Evolutionary conservation across 2,797 vertebrate genomes (phyloP).

Genomic region (Synanceia verrucosa): DNA sequence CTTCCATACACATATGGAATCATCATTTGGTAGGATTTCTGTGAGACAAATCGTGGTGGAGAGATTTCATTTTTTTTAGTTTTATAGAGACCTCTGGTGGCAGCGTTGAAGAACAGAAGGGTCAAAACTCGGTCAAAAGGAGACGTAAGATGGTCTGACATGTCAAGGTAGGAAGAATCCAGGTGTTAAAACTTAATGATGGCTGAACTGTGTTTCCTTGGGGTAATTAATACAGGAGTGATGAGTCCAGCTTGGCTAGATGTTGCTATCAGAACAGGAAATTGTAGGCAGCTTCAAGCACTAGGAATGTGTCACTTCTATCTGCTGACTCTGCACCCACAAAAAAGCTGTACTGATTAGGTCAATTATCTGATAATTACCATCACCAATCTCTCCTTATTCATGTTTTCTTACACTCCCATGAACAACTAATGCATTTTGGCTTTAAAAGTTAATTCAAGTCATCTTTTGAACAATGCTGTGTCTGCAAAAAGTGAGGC

Average conservation of each 20-base stretch:
- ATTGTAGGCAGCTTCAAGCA: neutral
- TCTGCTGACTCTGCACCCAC: neutral
- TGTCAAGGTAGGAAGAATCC: neutral
- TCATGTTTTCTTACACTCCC: neutral
- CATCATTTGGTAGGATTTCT: neutral
- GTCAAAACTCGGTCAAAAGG: neutral
- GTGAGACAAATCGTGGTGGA: neutral
- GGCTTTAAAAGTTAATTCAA: neutral
- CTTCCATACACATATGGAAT: neutral
- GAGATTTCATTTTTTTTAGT: neutral
- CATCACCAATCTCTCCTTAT: neutral
- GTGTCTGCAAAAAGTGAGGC: conserved; percentile 10
- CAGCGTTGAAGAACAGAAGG: neutral
- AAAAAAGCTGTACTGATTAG: neutral
- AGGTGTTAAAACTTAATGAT: neutral
- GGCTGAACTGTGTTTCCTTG: neutral
- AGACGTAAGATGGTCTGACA: neutral
- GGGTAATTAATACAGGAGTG: neutral
- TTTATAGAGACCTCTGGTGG: neutral
- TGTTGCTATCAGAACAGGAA: neutral
- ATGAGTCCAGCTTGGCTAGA: neutral
- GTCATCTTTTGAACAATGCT: neutral
- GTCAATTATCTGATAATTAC: neutral
- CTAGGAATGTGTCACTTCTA: neutral
- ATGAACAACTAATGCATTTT: neutral